These are phyloP conservation scores for Noctua janthina DNA, from an alignment of 2,888 invertebrate species.

Conservation along the genomic window DNA sequence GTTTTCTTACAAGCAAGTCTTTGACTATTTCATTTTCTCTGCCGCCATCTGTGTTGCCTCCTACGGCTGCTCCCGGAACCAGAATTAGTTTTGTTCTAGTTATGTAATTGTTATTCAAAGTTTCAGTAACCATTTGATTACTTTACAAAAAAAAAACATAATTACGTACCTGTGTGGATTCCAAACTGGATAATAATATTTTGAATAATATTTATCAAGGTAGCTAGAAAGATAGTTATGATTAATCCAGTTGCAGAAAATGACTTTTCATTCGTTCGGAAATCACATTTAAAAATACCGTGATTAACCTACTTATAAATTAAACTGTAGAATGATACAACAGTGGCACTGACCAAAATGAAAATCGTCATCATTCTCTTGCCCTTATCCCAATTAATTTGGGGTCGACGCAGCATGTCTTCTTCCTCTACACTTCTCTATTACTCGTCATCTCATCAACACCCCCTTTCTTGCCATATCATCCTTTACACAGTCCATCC, in stretches of 20 bases:
- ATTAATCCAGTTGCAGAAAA: background rate
- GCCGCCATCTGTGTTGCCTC: background rate
- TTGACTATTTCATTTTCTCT: constrained; percentile 28
- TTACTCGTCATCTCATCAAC: no score
- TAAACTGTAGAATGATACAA: background rate
- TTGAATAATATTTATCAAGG: no score
- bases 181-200: no score
- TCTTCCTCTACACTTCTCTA: no score
- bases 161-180: background rate
- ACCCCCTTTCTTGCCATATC: no score
- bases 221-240: background rate
- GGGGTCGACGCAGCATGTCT: no score
- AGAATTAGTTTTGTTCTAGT: background rate
- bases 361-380: no score
- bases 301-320: background rate
- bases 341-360: no score
- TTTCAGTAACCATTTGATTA: background rate
- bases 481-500: no score
- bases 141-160: background rate
- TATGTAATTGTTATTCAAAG: background rate
- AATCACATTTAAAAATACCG: background rate
- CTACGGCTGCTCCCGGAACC: background rate
- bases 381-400: no score
- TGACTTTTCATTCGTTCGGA: background rate
- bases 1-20: constrained; percentile 38